Percentiles rank a stretch among this genome's conserved stretches.
These are phyloP conservation scores for Sebastes reedi DNA, from an alignment of 2,797 vertebrate species.

Conservation along the genomic window DNA sequence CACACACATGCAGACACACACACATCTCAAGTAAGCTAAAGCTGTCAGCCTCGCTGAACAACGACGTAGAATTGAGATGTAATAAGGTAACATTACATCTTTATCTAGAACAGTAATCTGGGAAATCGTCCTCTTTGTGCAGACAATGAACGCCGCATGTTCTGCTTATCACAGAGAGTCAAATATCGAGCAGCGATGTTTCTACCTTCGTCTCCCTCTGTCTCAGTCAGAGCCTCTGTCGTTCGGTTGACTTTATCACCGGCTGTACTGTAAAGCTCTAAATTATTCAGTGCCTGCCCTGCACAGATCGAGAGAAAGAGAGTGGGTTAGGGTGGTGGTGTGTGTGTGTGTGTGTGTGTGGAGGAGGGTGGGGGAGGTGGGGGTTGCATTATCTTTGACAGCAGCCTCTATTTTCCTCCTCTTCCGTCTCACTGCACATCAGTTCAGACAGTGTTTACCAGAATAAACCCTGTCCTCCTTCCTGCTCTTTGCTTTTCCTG, in stretches of 20 bases:
- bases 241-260: conserved; percentile 64
- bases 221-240: conserved; percentile 48
- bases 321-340: background rate
- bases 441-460: conserved; percentile 57
- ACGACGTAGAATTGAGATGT: background rate
- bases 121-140: conserved; percentile 37
- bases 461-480: conserved; percentile 39
- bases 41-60: background rate
- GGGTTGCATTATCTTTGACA: conserved; percentile 54
- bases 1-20: background rate
- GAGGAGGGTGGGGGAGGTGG: background rate
- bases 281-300: conserved; percentile 69
- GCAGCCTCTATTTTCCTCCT: conserved; percentile 56
- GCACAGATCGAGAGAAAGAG: conserved; percentile 46
- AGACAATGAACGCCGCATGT: conserved; percentile 20
- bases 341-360: background rate
- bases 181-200: conserved; percentile 48
- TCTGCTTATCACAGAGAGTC: conserved; percentile 48
- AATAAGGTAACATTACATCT: conserved; percentile 32
- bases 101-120: conserved; percentile 32
- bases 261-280: conserved; percentile 68
- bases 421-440: conserved; percentile 62
- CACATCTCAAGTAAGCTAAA: background rate
- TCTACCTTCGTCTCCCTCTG: conserved; percentile 38
- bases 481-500: conserved; percentile 19